phyloP scores from a whole-genome alignment of 1,140 invertebrate species.

The Ditylenchus dipsaci region DNA sequence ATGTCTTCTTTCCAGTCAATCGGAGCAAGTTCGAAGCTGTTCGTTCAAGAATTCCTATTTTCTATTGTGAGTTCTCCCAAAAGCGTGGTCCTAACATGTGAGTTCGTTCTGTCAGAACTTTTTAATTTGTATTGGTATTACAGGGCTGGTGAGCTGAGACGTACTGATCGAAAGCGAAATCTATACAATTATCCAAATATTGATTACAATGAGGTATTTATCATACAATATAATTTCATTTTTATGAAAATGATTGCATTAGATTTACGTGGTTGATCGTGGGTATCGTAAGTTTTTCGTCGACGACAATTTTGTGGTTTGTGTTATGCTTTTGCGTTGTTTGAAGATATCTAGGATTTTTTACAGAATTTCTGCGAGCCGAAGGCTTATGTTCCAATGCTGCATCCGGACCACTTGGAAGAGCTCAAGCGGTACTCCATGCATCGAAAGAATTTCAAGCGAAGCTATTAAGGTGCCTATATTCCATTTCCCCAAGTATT shows the following conservation, averaged over 20 bases:
- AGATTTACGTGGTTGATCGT: conserved; percentile 7
- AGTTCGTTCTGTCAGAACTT: no score
- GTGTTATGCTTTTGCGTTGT: neutral
- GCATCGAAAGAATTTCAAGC: neutral
- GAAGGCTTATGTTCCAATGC: conserved; percentile 2
- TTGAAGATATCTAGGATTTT: neutral
- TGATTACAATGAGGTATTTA: conserved; percentile 35
- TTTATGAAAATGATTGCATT: neutral
- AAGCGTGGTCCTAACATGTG: conserved; percentile 7
- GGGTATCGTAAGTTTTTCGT: conserved; percentile 3
- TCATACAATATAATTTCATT: neutral
- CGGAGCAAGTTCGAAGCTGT: neutral
- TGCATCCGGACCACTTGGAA: conserved; percentile 5
- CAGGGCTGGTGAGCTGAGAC: conserved; percentile 7
- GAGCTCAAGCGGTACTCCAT: neutral
- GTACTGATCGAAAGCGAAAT: neutral
- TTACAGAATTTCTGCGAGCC: conserved; percentile 3
- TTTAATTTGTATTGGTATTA: no score
- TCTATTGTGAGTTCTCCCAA: conserved; percentile 16
- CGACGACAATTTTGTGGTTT: neutral
- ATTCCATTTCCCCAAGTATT: no score
- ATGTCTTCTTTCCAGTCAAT: neutral
- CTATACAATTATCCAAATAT: neutral
- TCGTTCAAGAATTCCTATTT: conserved; percentile 4
- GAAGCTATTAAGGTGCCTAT: no score